phyloP scores from a whole-genome alignment of 2,888 invertebrate species.

The Neocrepidodera transversa region DNA sequence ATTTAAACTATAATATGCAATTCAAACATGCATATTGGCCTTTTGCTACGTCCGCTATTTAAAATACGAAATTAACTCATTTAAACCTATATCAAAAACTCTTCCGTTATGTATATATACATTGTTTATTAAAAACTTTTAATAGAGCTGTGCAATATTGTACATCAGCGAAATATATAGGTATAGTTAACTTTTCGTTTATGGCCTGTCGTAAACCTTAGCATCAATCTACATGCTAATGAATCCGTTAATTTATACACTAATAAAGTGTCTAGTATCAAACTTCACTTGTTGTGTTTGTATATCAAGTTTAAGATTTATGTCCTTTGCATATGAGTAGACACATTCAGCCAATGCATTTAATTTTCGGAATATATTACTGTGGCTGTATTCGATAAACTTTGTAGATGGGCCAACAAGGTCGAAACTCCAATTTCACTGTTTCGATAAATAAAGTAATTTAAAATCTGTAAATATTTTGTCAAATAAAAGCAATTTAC shows the following conservation, averaged over 20 bases:
- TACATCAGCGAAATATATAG: constrained; percentile 6
- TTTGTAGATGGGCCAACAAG: no score
- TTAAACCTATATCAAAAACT: constrained; percentile 5
- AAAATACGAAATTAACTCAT: constrained; percentile 9
- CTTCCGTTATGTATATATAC: not conserved
- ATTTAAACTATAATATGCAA: constrained; percentile 4
- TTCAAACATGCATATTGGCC: constrained; percentile 10
- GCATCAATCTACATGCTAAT: constrained; percentile 12
- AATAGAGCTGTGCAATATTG: constrained; percentile 1
- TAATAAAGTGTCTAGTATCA: constrained; percentile 2
- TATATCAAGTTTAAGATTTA: constrained; percentile 9
- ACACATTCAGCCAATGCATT: not conserved
- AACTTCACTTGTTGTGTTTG: not conserved
- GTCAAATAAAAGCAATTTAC: no score
- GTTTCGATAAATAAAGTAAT: no score
- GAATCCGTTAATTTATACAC: constrained; percentile 8
- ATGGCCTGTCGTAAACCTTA: constrained; percentile 8
- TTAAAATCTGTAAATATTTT: no score
- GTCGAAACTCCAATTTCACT: no score
- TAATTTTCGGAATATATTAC: no score
- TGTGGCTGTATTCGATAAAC: no score
- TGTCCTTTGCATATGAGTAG: not conserved
- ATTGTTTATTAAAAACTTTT: constrained; percentile 14
- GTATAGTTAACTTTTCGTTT: constrained; percentile 12
- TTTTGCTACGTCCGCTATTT: not conserved